phyloP scores from a whole-genome alignment of 2,888 invertebrate species.

The Sarcophaga rosellei region DNA sequence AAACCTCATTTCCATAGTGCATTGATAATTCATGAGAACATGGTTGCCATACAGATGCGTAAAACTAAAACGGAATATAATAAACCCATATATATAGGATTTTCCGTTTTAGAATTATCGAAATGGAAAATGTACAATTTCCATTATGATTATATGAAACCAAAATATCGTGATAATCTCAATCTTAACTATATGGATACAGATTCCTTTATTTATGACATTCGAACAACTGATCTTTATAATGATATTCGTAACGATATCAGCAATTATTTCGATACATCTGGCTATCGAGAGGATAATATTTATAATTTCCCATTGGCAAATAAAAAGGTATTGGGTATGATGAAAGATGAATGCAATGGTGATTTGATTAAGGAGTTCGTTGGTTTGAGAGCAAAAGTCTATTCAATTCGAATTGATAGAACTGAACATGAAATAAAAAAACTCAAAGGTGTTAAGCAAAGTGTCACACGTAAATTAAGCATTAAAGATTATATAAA shows the following conservation, averaged over 20 bases:
- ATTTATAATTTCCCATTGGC: slow-evolving; percentile 68
- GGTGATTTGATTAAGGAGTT: slow-evolving; percentile 38
- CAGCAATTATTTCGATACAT: slow-evolving; percentile 74
- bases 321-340: slow-evolving; percentile 22
- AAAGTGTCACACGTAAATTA: slow-evolving; percentile 10
- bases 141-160: slow-evolving; percentile 53
- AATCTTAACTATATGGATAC: slow-evolving; percentile 27
- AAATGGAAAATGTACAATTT: slow-evolving; percentile 42
- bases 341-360: no score
- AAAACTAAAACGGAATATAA: slow-evolving; percentile 45
- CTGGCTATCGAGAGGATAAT: slow-evolving; percentile 72
- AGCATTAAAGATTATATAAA: slow-evolving; percentile 24
- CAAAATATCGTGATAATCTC: slow-evolving; percentile 26
- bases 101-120: slow-evolving; percentile 63
- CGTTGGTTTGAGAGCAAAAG: slow-evolving; percentile 45
- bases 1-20: slow-evolving; percentile 41
- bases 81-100: slow-evolving; percentile 68
- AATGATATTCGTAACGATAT: slow-evolving; percentile 57
- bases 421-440: slow-evolving; percentile 28
- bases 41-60: slow-evolving; percentile 66
- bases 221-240: slow-evolving; percentile 46
- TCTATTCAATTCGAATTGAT: slow-evolving; percentile 28
- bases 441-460: neutral
- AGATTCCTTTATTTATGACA: slow-evolving; percentile 53
- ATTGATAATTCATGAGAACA: slow-evolving; percentile 60